Evolutionary conservation across 2,113 vertebrate genomes (phyloP).

Genomic region (Nothocercus julius): DNA sequence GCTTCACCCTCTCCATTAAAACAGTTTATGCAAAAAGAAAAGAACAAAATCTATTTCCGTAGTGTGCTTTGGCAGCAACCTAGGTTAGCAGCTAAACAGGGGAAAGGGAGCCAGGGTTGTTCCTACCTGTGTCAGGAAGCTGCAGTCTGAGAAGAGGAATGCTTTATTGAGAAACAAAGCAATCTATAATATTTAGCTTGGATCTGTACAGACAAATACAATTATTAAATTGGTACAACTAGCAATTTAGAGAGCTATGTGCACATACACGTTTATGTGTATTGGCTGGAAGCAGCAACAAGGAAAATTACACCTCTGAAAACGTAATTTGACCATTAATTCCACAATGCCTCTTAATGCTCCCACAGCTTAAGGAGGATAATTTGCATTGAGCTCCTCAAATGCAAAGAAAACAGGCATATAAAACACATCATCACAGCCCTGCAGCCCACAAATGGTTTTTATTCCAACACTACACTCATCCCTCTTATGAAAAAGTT

Average conservation of each 20-base stretch:
- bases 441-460: neutral
- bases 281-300: slow-evolving; percentile 4
- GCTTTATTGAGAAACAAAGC: neutral
- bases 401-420: neutral
- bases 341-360: neutral
- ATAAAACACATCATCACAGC: neutral
- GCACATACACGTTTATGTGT: slow-evolving; percentile 12
- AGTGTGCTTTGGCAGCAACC: neutral
- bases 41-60: neutral
- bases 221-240: neutral
- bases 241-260: neutral
- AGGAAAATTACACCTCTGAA: neutral
- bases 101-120: slow-evolving; percentile 13
- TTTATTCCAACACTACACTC: neutral
- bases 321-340: neutral
- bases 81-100: neutral
- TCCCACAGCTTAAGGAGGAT: neutral
- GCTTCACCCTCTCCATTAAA: neutral
- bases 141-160: neutral
- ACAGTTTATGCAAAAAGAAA: neutral
- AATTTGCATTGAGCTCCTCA: neutral
- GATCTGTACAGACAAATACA: neutral
- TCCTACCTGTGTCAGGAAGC: slow-evolving; percentile 42
- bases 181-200: neutral
- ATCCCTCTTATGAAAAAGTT: neutral